These are phyloP conservation scores for Pelosia muscerda DNA, from an alignment of 2,888 invertebrate genomes.

Conservation along the genomic window DNA sequence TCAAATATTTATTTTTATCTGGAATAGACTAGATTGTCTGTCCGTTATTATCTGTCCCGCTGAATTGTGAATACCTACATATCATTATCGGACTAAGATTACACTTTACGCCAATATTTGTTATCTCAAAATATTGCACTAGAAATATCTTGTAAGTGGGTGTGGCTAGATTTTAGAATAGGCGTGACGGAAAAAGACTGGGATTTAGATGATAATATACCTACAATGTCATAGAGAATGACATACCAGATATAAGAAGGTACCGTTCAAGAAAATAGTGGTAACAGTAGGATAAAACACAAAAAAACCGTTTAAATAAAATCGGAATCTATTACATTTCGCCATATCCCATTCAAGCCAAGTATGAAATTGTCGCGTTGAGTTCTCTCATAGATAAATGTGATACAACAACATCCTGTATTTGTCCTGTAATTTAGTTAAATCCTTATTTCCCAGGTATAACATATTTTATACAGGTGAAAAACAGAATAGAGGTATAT, in stretches of 20 bases:
- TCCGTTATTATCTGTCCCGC: background rate
- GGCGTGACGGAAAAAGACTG: background rate
- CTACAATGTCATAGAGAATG: background rate
- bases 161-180: slow-evolving; percentile 1
- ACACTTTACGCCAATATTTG: background rate
- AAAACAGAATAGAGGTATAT: too few relatives aligned
- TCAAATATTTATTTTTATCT: background rate
- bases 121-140: background rate
- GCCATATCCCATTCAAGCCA: too few relatives aligned
- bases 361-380: too few relatives aligned
- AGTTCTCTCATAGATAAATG: too few relatives aligned
- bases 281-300: too few relatives aligned
- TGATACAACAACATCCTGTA: too few relatives aligned
- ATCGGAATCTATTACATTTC: too few relatives aligned
- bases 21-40: background rate
- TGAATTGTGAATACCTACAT: background rate
- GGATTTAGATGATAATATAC: background rate
- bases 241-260: background rate
- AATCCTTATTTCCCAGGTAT: too few relatives aligned
- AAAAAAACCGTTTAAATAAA: too few relatives aligned
- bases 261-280: background rate
- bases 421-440: too few relatives aligned
- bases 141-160: background rate
- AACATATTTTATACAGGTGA: too few relatives aligned
- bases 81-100: background rate